Evolutionary conservation across 1,140 invertebrate genomes (phyloP), one percentile per base, ranked within the genome.

Genomic region (Melitaea cinxia): DNA sequence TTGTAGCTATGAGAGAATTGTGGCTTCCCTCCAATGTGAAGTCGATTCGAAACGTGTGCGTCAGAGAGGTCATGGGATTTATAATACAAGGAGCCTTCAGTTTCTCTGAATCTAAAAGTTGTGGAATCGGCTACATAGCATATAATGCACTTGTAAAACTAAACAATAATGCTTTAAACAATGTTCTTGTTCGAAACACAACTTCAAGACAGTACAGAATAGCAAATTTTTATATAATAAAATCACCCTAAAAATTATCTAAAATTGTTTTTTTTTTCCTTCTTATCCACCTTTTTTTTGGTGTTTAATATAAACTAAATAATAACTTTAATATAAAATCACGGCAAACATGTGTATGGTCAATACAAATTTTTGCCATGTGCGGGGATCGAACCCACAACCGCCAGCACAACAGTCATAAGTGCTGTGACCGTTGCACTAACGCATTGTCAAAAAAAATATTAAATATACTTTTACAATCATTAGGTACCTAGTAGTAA

Each of bases 1-100:
- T 91, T 1, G 80, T 92, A 70, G 81, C 89, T 77, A 96, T 96
- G 93, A 90, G 92, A 63, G 85, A 93, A 39, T 78, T 96, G 1
- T 96, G 94, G 94, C 75, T 96, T 35, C 95, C 95, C 6, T 86
- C 91, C 42, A 88, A 82, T 60, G 85, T 82, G 5, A 78, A 84
- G 28, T 92, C 81, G 28, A 92, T 96, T 30, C 93, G 94, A n/a
- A 73, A 93, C 50, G 92, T 93, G 14, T 93, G 93, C 74, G 91
- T 91, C 14, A 92, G 95, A 72, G 91, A 95, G 82, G 91, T 95
- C 2, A 93, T 96, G 70, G 96, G 96, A 42, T 97, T 94, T 86
- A 75, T 97, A 7, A 92, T 89, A 35, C 87, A 93, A 65, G 95
- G 95, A 23, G 93, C 92, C 28, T 97, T 94, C 78, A 94, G 93